Evolutionary conservation across 2,888 invertebrate genomes (phyloP).

Genomic region (Lithodes maja): DNA sequence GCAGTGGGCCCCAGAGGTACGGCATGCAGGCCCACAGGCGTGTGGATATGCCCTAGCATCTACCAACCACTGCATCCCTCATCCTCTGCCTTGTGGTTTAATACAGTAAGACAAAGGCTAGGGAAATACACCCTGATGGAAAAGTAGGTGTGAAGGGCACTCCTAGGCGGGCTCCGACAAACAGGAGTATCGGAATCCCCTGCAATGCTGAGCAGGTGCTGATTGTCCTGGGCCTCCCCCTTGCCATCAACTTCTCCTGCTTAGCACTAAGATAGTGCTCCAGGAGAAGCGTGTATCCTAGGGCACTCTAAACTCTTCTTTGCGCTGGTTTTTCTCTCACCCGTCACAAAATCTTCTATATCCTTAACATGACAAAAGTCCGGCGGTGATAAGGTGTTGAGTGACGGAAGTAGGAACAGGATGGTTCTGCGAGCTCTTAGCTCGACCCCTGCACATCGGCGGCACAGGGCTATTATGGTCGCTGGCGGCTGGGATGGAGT

Average conservation of each 20-base stretch:
- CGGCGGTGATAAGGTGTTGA: background rate
- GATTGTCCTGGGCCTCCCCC: background rate
- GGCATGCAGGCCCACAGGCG: background rate
- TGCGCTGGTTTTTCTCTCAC: background rate
- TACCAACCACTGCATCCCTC: background rate
- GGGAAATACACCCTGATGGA: background rate
- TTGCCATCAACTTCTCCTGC: background rate
- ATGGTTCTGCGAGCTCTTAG: background rate
- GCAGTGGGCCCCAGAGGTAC: background rate
- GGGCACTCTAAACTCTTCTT: background rate
- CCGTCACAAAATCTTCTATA: no score
- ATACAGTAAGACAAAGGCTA: background rate
- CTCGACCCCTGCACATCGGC: background rate
- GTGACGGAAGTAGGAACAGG: background rate
- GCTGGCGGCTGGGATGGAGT: conserved; percentile 4
- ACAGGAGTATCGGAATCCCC: background rate
- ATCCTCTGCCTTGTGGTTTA: background rate
- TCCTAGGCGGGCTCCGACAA: background rate
- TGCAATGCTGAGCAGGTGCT: background rate
- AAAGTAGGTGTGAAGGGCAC: background rate
- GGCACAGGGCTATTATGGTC: background rate
- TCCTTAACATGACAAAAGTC: no score
- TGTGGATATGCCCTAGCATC: background rate
- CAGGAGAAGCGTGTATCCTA: background rate
- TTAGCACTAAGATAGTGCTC: background rate